Evolutionary conservation across 2,888 invertebrate genomes (phyloP), one percentile per base, ranked within the genome.

Genomic region (Chrysina gloriosa): DNA sequence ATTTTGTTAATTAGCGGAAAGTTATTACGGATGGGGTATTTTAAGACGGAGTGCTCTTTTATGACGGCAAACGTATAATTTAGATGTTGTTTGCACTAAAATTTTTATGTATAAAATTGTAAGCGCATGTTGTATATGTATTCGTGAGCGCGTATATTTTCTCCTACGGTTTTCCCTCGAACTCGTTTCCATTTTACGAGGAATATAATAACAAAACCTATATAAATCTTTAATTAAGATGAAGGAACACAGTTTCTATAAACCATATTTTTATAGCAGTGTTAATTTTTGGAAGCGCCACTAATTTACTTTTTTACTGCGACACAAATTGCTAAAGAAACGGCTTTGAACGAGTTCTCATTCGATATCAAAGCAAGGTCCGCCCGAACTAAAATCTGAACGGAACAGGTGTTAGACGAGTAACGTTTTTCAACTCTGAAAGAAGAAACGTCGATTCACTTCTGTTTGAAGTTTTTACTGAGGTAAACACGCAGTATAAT

Each of bases 1-100:
- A 58, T 58, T 58, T 58, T 58, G 58, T 58, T 58, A 58, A 58
- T 58, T 58, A 58, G 42, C 58, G 23, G 7, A 39, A 23, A 25
- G 39, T 58, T 58, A 58, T 58, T 58, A 25, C 31, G 25, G 11
- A 58, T 39, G 36, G 39, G 14, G 39, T 58, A 39, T 58, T 58
- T 58, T 25, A 36, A 58, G 58, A 25, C 27, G 16, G 58, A 58
- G 58, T 39, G 39, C 11, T 25, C 58, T 58, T 58, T 58, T 58
- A 58, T 25, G 58, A 39, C 58, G 39, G 39, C 39, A 14, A 39
- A 39, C 58, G 23, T 58, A 58, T 58, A 58, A 58, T 58, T 58
- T 58, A 58, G 39, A 39, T 39, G 39, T 58, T 58, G 58, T 58
- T 58, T 58, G 58, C 58, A 58, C 39, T 58, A 58, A 58, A 58